Evolutionary conservation across 2,888 invertebrate species (phyloP), one percentile per base, ranked within the genome.

Genomic region (Xanthia togata): DNA sequence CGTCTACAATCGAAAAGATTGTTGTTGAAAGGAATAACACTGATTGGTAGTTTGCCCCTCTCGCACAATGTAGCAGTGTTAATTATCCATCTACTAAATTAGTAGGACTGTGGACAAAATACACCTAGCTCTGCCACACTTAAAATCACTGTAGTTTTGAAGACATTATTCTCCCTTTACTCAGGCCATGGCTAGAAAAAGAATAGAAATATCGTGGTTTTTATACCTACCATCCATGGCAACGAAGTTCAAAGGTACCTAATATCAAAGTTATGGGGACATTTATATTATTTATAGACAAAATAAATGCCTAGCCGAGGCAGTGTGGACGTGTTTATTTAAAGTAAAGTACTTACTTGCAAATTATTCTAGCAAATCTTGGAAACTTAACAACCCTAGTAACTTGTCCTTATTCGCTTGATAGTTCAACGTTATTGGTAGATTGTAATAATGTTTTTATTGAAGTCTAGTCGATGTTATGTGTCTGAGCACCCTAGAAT

Each of bases 401-500:
- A 47, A 47, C 9, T 12, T 26, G 23, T 62, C 50, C 11, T 70
- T 67, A 59, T 67, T 79, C 73, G 2, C n/a, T 79, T 47, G 14
- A 63, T 82, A 71, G 67, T 82, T 64, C 55, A 73, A 73, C 73
- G 70, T 71, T 82, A 83, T 82, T 81, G 78, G 83, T 73, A 69
- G 68, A 55, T 82, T 53, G 62, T 68, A 73, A 83, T 82, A 83
- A 68, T 79, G 70, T 73, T 83, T 82, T 83, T 82, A 82, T 82
- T 70, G 63, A 59, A 70, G 70, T 70, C 59, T 70, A 70, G 76
- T 73, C 63, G 44, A 73, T 81, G 57, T 72, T 83, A 71, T 69
- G n/a, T 78, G 70, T 70, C 31, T 53, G 59, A 47, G 63, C 20
- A 31, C 68, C 35, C 50, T 67, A 38, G 53, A 47, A 14, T 20